A percentile compares a stretch with the other conserved stretches of the same genome.
phyloP scores from a whole-genome alignment of 64 coral and sea anemone species.

The Anthopleura sola region DNA sequence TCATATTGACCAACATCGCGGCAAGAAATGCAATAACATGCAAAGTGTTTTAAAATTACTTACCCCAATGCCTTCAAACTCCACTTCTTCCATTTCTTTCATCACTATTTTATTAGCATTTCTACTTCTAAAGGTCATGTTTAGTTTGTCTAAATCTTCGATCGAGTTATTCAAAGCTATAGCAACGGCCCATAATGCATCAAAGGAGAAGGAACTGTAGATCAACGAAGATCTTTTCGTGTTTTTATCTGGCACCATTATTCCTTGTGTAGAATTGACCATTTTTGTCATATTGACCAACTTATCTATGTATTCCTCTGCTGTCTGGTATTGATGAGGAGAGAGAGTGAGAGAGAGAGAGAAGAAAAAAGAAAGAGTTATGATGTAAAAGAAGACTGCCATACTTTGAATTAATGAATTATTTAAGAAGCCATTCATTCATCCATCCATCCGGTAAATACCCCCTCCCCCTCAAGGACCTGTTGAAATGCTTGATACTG shows the following conservation, averaged over 20 bases:
- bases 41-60: not conserved
- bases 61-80: conserved; percentile 36
- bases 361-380: not conserved
- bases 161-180: conserved; percentile 20
- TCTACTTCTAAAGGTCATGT: not conserved
- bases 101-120: not conserved
- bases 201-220: not conserved
- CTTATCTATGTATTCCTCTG: not conserved
- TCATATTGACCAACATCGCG: too few relatives aligned
- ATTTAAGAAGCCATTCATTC: too few relatives aligned
- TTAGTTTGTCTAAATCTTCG: not conserved
- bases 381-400: not conserved
- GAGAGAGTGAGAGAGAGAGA: not conserved
- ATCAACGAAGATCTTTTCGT: not conserved
- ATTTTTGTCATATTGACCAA: not conserved
- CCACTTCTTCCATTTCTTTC: not conserved
- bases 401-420: too few relatives aligned
- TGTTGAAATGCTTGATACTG: too few relatives aligned
- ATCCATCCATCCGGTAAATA: too few relatives aligned
- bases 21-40: too few relatives aligned
- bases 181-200: conserved; percentile 27
- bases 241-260: too few relatives aligned
- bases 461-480: too few relatives aligned
- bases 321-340: not conserved
- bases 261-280: too few relatives aligned